A percentile compares a stretch with the other conserved stretches of the same genome.
Evolutionary conservation across 1,140 invertebrate genomes (phyloP).

Genomic region (Zaprionus gabonicus): DNA sequence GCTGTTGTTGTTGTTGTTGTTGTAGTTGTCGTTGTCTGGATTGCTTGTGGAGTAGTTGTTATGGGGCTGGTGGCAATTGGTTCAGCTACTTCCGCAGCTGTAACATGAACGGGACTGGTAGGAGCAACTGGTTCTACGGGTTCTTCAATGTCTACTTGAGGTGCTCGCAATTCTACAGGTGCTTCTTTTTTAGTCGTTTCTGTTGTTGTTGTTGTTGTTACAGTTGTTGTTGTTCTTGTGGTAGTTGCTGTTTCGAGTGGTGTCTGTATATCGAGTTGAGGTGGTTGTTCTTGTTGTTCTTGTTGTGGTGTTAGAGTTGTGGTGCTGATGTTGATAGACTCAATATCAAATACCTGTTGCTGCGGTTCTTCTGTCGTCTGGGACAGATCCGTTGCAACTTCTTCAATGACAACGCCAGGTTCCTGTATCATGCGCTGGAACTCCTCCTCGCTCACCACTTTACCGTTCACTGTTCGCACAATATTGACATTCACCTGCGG

Average conservation of each 20-base stretch:
- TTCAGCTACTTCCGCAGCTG: constrained; percentile 64
- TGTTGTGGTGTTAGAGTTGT: constrained; percentile 55
- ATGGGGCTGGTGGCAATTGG: constrained; percentile 28
- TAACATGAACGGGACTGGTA: constrained; percentile 80
- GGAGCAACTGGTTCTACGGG: constrained; percentile 71
- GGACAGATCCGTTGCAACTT: constrained; percentile 73
- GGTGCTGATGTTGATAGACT: constrained; percentile 74
- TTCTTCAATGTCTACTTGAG: constrained; percentile 82
- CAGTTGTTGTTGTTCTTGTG: constrained; percentile 64
- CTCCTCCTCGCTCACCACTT: constrained; percentile 85
- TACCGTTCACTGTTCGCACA: constrained; percentile 86
- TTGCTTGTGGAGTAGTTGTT: constrained; percentile 18
- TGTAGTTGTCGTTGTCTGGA: constrained; percentile 27
- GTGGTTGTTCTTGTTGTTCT: constrained; percentile 66
- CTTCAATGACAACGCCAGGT: constrained; percentile 78
- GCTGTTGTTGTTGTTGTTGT: constrained; percentile 26
- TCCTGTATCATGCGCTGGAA: constrained; percentile 77
- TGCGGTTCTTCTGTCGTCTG: constrained; percentile 53
- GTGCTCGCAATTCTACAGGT: constrained; percentile 83
- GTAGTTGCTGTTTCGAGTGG: constrained; percentile 51
- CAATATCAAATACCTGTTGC: constrained; percentile 84
- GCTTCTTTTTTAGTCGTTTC: constrained; percentile 69
- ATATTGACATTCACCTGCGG: constrained; percentile 91
- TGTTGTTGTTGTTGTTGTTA: constrained; percentile 58
- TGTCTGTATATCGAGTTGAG: constrained; percentile 60